phyloP scores from a whole-genome alignment of 2,888 invertebrate genomes.

The Agrochola macilenta region DNA sequence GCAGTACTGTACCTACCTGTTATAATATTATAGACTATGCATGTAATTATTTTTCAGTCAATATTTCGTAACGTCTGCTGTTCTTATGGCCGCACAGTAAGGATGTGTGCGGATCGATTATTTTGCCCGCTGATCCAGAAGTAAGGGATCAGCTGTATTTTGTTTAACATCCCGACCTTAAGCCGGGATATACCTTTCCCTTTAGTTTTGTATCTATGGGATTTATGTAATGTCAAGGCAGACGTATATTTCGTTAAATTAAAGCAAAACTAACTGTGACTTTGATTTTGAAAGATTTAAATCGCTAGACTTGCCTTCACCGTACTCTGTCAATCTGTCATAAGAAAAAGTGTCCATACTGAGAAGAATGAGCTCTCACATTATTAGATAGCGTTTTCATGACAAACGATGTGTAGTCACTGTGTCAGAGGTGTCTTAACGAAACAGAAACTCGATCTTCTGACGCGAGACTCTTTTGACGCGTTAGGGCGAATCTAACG shows the following conservation, averaged over 20 bases:
- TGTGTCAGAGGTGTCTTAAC: too few species aligned
- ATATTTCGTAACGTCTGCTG: not conserved
- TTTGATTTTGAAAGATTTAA: not conserved
- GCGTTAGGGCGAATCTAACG: too few species aligned
- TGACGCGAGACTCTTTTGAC: too few species aligned
- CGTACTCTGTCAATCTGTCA: too few species aligned
- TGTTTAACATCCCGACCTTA: conserved; percentile 71
- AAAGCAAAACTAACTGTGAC: not conserved
- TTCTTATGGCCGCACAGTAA: conserved; percentile 47
- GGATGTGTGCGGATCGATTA: conserved; percentile 74
- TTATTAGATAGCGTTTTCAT: too few species aligned
- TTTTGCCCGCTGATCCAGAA: conserved; percentile 71
- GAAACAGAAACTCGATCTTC: too few species aligned
- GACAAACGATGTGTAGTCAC: too few species aligned
- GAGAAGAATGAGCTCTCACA: too few species aligned
- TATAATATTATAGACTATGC: not conserved
- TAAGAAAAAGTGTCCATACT: too few species aligned
- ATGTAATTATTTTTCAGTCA: not conserved
- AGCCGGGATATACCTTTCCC: conserved; percentile 48
- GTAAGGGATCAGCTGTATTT: conserved; percentile 71
- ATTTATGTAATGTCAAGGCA: conserved; percentile 35
- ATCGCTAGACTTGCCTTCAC: too few species aligned
- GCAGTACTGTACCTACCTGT: not conserved
- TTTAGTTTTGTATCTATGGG: conserved; percentile 53
- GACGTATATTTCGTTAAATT: conserved; percentile 33